phyloP scores from a whole-genome alignment of 2,888 invertebrate genomes.

The Octonoba sinensis region DNA sequence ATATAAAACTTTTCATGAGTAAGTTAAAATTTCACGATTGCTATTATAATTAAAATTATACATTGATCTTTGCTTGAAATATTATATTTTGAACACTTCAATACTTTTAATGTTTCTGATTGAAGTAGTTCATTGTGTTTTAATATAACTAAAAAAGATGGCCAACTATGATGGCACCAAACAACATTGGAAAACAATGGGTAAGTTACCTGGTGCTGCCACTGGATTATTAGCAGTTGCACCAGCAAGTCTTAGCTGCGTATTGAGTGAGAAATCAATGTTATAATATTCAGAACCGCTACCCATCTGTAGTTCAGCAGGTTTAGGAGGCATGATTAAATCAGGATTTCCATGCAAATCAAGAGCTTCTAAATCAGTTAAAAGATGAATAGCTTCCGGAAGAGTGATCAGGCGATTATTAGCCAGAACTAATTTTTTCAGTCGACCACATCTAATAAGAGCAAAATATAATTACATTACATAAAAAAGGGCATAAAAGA shows the following conservation, averaged over 20 bases:
- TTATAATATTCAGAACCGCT: slow-evolving; percentile 83
- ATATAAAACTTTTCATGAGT: no score
- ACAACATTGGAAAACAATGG: no score
- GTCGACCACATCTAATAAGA: slow-evolving; percentile 83
- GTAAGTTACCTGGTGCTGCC: slow-evolving; percentile 79
- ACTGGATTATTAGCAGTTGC: slow-evolving; percentile 84
- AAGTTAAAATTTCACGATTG: no score
- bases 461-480: neutral
- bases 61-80: no score
- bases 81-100: no score
- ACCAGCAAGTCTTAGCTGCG: slow-evolving; percentile 91
- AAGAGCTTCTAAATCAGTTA: slow-evolving; percentile 88
- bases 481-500: neutral
- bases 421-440: slow-evolving; percentile 92
- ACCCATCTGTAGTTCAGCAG: slow-evolving; percentile 83
- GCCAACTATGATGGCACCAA: no score
- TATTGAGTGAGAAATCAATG: slow-evolving; percentile 97
- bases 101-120: no score
- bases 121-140: no score
- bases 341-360: slow-evolving; percentile 94
- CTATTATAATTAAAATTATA: no score
- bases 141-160: no score
- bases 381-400: slow-evolving; percentile 95
- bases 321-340: slow-evolving; percentile 97
- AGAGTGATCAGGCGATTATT: slow-evolving; percentile 94